These are phyloP conservation scores for Cyclura pinguis DNA, from an alignment of 2,797 vertebrate species.

Conservation along the genomic window DNA sequence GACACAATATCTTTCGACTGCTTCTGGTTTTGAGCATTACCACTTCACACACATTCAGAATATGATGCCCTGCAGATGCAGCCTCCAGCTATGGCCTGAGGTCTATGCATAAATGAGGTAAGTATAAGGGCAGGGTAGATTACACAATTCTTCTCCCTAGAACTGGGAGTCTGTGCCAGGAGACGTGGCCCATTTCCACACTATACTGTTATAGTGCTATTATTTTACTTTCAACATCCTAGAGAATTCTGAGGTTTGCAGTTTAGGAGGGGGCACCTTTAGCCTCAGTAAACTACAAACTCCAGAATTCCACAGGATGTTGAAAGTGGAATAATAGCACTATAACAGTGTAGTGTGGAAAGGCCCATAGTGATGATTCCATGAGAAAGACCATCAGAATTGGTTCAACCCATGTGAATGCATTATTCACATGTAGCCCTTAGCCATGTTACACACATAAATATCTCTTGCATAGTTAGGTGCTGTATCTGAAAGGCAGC, in stretches of 20 bases:
- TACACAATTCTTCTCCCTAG: neutral
- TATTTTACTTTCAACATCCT: too few species aligned
- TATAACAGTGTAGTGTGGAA: too few species aligned
- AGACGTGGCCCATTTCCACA: too few species aligned
- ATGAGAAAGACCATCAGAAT: neutral
- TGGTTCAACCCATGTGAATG: neutral
- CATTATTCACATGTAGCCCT: neutral
- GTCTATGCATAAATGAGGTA: neutral
- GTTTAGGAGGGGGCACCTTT: too few species aligned
- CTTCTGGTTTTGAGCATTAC: conserved; percentile 45
- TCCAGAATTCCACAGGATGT: too few species aligned
- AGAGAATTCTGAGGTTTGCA: too few species aligned
- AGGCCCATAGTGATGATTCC: neutral
- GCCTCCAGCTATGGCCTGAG: neutral
- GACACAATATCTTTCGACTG: conserved; percentile 50
- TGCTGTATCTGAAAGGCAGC: neutral
- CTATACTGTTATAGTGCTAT: too few species aligned
- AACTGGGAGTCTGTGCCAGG: neutral
- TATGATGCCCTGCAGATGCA: neutral
- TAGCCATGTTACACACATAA: neutral
- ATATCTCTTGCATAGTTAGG: too few species aligned
- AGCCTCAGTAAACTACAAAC: too few species aligned
- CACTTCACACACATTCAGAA: conserved; percentile 48
- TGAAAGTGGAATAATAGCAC: too few species aligned
- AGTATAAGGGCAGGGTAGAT: neutral